Evolutionary conservation across 2,797 vertebrate genomes (phyloP).

Genomic region (Babyrousa celebensis): DNA sequence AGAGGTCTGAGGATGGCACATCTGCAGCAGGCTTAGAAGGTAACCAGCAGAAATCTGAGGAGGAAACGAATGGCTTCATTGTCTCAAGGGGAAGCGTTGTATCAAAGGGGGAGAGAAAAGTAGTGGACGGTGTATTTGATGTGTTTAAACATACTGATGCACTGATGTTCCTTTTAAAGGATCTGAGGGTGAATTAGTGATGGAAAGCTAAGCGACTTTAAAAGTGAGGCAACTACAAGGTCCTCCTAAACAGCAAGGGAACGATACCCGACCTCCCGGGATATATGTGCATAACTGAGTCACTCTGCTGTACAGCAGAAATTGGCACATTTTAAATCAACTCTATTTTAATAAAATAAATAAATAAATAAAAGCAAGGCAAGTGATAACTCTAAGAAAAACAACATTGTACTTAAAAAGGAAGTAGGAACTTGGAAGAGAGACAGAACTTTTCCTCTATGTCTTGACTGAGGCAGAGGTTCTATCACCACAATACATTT

Average conservation of each 20-base stretch:
- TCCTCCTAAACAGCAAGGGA: too few species aligned
- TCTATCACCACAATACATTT: neutral
- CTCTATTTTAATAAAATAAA: too few species aligned
- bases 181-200: neutral
- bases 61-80: neutral
- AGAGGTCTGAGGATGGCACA: neutral
- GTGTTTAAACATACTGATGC: neutral
- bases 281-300: too few species aligned
- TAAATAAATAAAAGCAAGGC: neutral
- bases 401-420: neutral
- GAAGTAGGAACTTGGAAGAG: neutral
- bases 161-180: slow-evolving; percentile 44
- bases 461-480: neutral
- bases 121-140: neutral
- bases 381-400: slow-evolving; percentile 5
- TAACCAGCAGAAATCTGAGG: neutral
- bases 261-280: too few species aligned
- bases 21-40: neutral
- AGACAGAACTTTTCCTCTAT: neutral
- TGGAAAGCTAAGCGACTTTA: slow-evolving; percentile 20
- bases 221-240: neutral
- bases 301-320: too few species aligned
- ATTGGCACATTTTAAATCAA: too few species aligned
- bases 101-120: neutral
- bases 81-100: neutral